These are phyloP conservation scores for Anarhynchus alexandrinus DNA, from an alignment of 2,113 vertebrate species.

Conservation along the genomic window DNA sequence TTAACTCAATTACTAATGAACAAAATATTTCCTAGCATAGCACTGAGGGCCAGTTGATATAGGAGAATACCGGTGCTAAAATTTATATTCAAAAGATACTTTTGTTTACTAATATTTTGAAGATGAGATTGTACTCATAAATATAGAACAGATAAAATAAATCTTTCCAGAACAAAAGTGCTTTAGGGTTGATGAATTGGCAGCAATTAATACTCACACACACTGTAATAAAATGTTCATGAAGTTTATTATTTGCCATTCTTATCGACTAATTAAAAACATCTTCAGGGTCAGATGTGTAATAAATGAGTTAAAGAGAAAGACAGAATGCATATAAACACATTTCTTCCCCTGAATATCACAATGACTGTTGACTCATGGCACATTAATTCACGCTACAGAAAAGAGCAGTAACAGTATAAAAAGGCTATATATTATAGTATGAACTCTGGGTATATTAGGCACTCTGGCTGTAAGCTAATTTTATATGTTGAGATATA, in stretches of 20 bases:
- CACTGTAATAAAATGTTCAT: conserved; percentile 64
- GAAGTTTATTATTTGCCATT: conserved; percentile 66
- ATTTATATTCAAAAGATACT: conserved; percentile 3
- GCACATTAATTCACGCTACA: conserved; percentile 2
- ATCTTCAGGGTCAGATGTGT: conserved; percentile 61
- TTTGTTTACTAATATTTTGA: conserved; percentile 51
- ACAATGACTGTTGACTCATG: not conserved
- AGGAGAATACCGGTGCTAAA: not conserved
- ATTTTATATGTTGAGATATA: not conserved
- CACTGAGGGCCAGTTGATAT: not conserved
- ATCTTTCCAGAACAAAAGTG: conserved; percentile 41
- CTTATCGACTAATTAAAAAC: conserved; percentile 72
- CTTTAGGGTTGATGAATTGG: conserved; percentile 60
- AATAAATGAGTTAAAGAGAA: conserved; percentile 59
- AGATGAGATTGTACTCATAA: conserved; percentile 41
- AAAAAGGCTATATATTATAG: not conserved
- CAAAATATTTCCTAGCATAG: not conserved
- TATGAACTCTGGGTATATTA: not conserved
- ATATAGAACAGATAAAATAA: conserved; percentile 54
- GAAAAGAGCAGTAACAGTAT: not conserved
- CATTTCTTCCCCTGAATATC: conserved; percentile 30
- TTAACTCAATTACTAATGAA: not conserved
- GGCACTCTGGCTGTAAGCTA: not conserved
- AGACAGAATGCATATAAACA: conserved; percentile 46
- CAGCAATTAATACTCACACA: conserved; percentile 63